Evolutionary conservation across 2,888 invertebrate species (phyloP).

Genomic region (Hypselothyrea guttata): DNA sequence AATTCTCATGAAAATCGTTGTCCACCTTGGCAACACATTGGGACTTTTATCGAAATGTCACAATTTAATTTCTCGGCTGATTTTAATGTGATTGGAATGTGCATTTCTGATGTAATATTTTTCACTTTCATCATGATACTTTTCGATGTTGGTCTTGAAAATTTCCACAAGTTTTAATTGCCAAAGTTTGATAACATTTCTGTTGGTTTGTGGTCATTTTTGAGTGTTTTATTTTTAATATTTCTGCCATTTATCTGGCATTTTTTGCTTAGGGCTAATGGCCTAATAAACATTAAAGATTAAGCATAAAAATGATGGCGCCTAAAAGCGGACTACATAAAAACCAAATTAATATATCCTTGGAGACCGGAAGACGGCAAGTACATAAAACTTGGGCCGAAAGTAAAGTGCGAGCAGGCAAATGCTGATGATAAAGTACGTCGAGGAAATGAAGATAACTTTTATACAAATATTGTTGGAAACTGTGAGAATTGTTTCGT

Average conservation of each 20-base stretch:
- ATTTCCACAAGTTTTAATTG: conserved; percentile 63
- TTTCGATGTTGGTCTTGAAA: conserved; percentile 13
- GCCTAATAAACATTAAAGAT: conserved; percentile 65
- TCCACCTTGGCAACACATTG: too few species aligned
- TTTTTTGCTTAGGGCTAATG: conserved; percentile 60
- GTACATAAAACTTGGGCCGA: conserved; percentile 14
- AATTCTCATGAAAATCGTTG: not conserved
- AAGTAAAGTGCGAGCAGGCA: not conserved
- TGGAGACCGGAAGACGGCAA: conserved; percentile 53
- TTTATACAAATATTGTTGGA: conserved; percentile 31
- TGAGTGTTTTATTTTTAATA: too few species aligned
- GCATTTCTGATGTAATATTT: not conserved
- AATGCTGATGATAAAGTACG: conserved; percentile 9
- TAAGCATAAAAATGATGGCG: conserved; percentile 22
- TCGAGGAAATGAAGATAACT: conserved; percentile 17
- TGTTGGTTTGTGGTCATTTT: not conserved
- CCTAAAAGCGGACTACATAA: conserved; percentile 63
- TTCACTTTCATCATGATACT: not conserved
- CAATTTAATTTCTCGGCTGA: not conserved
- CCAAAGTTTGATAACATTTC: conserved; percentile 52
- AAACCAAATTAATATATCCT: conserved; percentile 76
- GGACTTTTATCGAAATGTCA: too few species aligned
- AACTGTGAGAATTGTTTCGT: conserved; percentile 1
- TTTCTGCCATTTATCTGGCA: too few species aligned
- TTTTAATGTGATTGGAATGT: not conserved